Base-by-base conservation (phyloP, 2,113 vertebrate genomes). In the Aleadryas rufinucha region DNA sequence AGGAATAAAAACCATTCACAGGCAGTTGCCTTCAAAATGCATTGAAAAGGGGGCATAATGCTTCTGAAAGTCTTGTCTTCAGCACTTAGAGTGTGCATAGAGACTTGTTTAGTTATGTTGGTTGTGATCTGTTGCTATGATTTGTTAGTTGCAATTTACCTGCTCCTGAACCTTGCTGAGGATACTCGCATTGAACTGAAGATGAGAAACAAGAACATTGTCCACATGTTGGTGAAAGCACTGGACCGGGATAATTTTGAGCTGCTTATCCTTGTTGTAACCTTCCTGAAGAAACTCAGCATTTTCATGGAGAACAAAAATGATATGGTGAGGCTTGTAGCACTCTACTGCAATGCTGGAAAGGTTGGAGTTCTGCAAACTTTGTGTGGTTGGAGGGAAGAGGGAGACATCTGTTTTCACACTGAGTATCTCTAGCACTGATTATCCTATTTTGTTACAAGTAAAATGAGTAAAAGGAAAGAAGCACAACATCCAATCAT, bases 261-360 rank as follows among this genome's bases (percentile, higher is more conserved):
- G 93, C 98, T 99, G 86, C 98, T 99, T 82, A 98, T 99, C 97
- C 97, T 99, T 18, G 99, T 98, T 11, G 98, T 99, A 33, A 98
- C 98, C 59, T 99, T 99, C 97, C 98, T 99, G 92, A 99, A 99
- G 98, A 99, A 99, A 93, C 99, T 99, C 97, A 99, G 99, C 96
- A 98, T 99, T 95, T 99, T 99, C 95, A 97, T 99, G 98, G 99
- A 99, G 97, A 99, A 99, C 97, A 99, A 99, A 97, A 99, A 99
- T 31, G 99, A 99, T 88, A 99, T 99, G 99, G 99, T 99, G 98
- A 98, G 97, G 60, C 65, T 90, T 21, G 12, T 49, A 76, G 18
- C 41, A 42, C 20, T 64, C 47, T 53, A 7, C 61, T 89, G 54
- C 83, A 92, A 6, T 64, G 24, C 33, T 57, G 33, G 37, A 33